Conservation (phyloP, 2,797 vertebrate species). For the Stomatorhinus walkeri region DNA sequence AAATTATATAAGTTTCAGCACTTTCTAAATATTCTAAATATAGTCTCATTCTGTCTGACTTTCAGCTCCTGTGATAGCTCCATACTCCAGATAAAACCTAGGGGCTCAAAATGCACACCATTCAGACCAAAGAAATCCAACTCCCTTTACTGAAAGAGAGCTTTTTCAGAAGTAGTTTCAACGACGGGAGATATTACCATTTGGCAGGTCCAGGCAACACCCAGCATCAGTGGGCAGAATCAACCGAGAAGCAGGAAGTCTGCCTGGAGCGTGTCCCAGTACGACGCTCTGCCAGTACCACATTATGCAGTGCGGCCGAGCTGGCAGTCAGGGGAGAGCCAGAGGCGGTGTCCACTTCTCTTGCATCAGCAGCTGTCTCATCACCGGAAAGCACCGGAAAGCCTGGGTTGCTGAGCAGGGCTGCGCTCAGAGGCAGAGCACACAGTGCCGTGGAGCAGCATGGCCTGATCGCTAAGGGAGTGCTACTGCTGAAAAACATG, state of each 20-base stretch:
- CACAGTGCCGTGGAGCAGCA: conserved; percentile 41
- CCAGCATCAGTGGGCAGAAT: conserved; percentile 57
- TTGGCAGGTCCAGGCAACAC: conserved; percentile 55
- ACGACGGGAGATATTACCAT: conserved; percentile 57
- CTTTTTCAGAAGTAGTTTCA: conserved; percentile 61
- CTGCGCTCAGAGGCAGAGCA: conserved; percentile 31
- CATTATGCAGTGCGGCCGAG: conserved; percentile 68
- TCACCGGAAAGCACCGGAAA: conserved; percentile 46
- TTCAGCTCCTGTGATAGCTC: neutral
- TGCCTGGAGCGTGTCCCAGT: conserved; percentile 67
- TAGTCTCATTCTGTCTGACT: neutral
- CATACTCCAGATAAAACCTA: neutral
- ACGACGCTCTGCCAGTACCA: conserved; percentile 65
- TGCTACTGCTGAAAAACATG: conserved; percentile 68
- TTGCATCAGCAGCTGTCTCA: conserved; percentile 45
- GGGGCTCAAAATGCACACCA: conserved; percentile 60
- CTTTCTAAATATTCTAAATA: neutral
- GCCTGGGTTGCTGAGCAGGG: conserved; percentile 42
- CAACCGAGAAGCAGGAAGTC: conserved; percentile 55
- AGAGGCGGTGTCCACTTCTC: conserved; percentile 53
- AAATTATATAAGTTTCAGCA: neutral
- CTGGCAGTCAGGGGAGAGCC: conserved; percentile 56
- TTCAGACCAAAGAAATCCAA: conserved; percentile 64
- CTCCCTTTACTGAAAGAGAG: conserved; percentile 64
- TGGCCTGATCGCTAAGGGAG: conserved; percentile 67